These are phyloP conservation scores for Phalera bucephala DNA, from an alignment of 2,888 invertebrate genomes.

Conservation along the genomic window DNA sequence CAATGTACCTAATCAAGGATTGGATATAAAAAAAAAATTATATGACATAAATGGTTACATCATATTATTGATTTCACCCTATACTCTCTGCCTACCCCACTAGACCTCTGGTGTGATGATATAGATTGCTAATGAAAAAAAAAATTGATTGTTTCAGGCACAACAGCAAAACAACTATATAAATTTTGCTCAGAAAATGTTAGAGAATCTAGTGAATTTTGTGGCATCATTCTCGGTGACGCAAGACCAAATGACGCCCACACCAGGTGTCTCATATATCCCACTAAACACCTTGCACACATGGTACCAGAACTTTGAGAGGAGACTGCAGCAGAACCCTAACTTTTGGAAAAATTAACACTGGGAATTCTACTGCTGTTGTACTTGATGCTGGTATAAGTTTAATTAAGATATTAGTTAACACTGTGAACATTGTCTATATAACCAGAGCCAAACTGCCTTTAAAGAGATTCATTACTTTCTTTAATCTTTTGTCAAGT, in stretches of 20 bases:
- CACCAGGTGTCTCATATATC: conserved; percentile 91
- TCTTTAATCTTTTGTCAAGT: too few species aligned
- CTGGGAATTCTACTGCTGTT: conserved; percentile 1
- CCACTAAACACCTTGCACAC: conserved; percentile 94
- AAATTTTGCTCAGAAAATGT: conserved; percentile 94
- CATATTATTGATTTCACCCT: too few species aligned
- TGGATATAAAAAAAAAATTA: too few species aligned
- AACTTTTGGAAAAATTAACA: conserved; percentile 92
- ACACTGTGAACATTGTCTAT: neutral
- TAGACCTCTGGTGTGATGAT: too few species aligned
- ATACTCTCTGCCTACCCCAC: too few species aligned
- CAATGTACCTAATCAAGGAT: too few species aligned
- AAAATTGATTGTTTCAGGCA: conserved; percentile 55
- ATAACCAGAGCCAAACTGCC: neutral
- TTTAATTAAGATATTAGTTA: neutral
- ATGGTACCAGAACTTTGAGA: conserved; percentile 97
- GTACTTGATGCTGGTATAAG: conserved; percentile 10
- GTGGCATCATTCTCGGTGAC: conserved; percentile 94
- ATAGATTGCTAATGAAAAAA: too few species aligned
- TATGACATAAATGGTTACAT: too few species aligned
- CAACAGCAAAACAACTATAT: conserved; percentile 76
- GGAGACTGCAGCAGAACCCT: conserved; percentile 94
- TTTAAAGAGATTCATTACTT: neutral
- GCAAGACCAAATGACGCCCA: conserved; percentile 90
- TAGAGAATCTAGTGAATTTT: conserved; percentile 96